Conservation (phyloP, 2,797 vertebrate genomes). For the Pipistrellus pygmaeus region DNA sequence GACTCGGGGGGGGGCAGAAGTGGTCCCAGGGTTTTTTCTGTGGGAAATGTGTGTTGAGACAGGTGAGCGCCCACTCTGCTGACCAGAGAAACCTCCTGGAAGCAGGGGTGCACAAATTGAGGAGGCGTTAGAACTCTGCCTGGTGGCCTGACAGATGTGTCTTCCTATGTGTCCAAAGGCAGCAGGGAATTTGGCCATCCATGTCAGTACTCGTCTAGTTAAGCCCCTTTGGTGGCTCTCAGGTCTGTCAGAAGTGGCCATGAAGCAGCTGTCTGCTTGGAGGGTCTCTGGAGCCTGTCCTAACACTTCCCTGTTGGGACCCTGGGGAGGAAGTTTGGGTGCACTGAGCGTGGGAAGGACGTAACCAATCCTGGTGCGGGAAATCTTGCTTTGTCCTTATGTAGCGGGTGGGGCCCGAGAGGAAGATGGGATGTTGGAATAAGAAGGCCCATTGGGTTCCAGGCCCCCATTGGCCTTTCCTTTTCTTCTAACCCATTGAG, state of each 20-base stretch:
- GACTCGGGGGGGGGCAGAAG: background rate
- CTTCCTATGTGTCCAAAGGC: background rate
- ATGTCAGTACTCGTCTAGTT: background rate
- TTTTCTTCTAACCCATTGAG: background rate
- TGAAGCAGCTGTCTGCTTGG: background rate
- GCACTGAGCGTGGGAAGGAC: background rate
- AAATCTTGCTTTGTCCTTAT: background rate
- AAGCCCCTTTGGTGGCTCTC: background rate
- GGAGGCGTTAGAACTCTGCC: background rate
- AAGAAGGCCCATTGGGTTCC: background rate
- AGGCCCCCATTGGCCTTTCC: background rate
- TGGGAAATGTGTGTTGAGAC: fast-evolving
- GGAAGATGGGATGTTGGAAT: background rate
- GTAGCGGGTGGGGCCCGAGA: background rate
- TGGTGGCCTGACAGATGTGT: too few relatives aligned
- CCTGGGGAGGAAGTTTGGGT: background rate
- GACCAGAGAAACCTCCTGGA: background rate
- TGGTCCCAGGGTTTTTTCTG: background rate
- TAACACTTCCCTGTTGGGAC: background rate
- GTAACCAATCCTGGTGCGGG: background rate
- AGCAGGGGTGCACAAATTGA: background rate
- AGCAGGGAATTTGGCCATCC: background rate
- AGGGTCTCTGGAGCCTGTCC: background rate
- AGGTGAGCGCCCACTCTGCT: too few relatives aligned
- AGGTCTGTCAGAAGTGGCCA: background rate